Percentiles rank a stretch among this genome's conserved stretches.
These are phyloP conservation scores for Perodicticus potto DNA, from an alignment of 2,797 vertebrate genomes.

Conservation along the genomic window DNA sequence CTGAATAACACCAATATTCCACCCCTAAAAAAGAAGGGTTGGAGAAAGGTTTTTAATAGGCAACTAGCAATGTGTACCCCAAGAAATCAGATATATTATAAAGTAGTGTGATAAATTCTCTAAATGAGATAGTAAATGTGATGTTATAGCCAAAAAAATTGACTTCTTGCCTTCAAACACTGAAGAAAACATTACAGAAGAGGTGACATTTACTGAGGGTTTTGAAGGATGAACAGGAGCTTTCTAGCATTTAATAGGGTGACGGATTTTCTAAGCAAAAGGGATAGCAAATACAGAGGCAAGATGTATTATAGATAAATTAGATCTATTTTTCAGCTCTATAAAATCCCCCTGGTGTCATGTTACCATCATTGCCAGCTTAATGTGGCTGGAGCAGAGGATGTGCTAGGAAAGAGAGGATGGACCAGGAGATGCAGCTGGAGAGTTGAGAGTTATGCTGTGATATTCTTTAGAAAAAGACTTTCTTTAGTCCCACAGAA, in stretches of 20 bases:
- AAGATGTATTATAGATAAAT: neutral
- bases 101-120: neutral
- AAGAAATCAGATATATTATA: neutral
- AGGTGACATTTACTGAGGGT: neutral
- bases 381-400: neutral
- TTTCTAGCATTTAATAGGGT: neutral
- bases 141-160: neutral
- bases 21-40: neutral
- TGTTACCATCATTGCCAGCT: neutral
- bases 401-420: neutral
- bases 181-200: neutral
- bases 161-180: neutral
- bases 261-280: conserved; percentile 8
- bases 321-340: neutral
- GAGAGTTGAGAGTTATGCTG: neutral
- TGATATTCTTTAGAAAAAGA: neutral
- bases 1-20: neutral
- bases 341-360: neutral
- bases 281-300: neutral
- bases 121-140: neutral
- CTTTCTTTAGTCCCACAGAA: neutral
- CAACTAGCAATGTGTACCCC: neutral
- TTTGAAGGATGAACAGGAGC: neutral
- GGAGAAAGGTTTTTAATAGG: neutral
- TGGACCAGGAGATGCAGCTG: neutral